Base-by-base conservation (phyloP, 2,888 invertebrate genomes). In the Erebia palarica region DNA sequence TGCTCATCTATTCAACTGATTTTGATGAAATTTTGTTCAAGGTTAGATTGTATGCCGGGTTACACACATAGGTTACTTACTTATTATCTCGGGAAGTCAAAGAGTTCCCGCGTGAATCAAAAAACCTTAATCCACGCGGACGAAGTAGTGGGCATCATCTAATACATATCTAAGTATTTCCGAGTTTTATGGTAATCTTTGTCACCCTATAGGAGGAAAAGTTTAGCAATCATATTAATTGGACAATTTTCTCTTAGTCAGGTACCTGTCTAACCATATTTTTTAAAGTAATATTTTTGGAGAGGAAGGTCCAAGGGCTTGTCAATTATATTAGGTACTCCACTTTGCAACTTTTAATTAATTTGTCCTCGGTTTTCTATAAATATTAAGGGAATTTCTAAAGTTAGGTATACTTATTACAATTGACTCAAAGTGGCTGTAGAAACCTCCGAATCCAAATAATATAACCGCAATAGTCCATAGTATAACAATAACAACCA, bases 171-270 rank as follows among this genome's bases (percentile, higher is more conserved):
- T 18, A n/a, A 9, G n/a, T 57, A 57, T 10, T 57, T n/a, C 16
- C 4, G 7, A 11, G 14, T 7, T 59, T 27, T 13, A 11, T 13
- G 16, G 18, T n/a, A 13, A 13, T 4, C 14, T 65, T 44, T 57
- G 66, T 57, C 36, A 66, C 57, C 68, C 68, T 68, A 70, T 18
- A 3, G 27, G 65, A 68, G 61, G 61, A 68, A 73, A 71, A 73
- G 65, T 71, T 69, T 68, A 44, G 65, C 65, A 69, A 71, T 73
- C 47, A 69, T 69, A 68, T 73, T 71, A 71, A 71, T 73, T 71
- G 68, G 73, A 27, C 42, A 18, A 51, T 70, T 66, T 69, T 63
- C 66, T 72, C 65, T 27, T n/a, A 16, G 61, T 60, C 58, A 21
- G 5, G 36, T 36, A 36, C 36, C 36, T 36, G 36, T 36, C 7